These are phyloP conservation scores for Colostygia pectinataria DNA, from an alignment of 2,888 invertebrate species.

Conservation along the genomic window DNA sequence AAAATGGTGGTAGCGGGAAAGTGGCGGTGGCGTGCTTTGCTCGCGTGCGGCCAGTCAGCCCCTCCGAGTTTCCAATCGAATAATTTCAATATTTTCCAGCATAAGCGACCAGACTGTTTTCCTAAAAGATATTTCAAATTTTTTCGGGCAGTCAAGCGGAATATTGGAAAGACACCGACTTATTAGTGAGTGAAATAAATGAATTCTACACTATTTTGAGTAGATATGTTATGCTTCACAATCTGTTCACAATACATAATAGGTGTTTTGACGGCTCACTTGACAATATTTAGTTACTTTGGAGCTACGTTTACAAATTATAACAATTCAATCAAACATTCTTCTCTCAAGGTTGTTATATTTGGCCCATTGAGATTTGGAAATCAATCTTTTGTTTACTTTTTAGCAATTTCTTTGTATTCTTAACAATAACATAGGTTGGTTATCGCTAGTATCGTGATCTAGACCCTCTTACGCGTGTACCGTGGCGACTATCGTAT, in stretches of 20 bases:
- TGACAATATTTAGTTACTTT: slow-evolving; percentile 7
- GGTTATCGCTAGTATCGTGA: slow-evolving; percentile 28
- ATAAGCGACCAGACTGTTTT: slow-evolving; percentile 15
- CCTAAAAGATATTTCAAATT: slow-evolving; percentile 26
- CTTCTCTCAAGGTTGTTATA: not conserved
- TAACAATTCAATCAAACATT: not conserved
- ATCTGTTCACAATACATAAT: not conserved
- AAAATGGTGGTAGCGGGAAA: slow-evolving; percentile 75
- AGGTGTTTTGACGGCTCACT: not conserved
- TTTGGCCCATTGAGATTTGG: not conserved
- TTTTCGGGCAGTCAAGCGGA: slow-evolving; percentile 19
- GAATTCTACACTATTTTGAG: not conserved
- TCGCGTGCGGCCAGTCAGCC: slow-evolving; percentile 63
- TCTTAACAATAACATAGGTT: slow-evolving; percentile 27
- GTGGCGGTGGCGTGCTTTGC: slow-evolving; percentile 55
- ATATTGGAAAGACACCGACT: not conserved
- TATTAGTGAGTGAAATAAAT: not conserved
- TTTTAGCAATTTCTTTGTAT: slow-evolving; percentile 33
- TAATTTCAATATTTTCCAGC: slow-evolving; percentile 51
- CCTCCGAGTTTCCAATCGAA: slow-evolving; percentile 67
- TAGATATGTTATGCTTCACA: slow-evolving; percentile 3
- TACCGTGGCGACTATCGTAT: slow-evolving; percentile 44
- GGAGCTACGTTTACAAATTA: not conserved
- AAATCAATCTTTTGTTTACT: not conserved
- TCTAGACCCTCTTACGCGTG: slow-evolving; percentile 60